Evolutionary conservation across 2,797 vertebrate species (phyloP).

Genomic region (Peromyscus aztecus): DNA sequence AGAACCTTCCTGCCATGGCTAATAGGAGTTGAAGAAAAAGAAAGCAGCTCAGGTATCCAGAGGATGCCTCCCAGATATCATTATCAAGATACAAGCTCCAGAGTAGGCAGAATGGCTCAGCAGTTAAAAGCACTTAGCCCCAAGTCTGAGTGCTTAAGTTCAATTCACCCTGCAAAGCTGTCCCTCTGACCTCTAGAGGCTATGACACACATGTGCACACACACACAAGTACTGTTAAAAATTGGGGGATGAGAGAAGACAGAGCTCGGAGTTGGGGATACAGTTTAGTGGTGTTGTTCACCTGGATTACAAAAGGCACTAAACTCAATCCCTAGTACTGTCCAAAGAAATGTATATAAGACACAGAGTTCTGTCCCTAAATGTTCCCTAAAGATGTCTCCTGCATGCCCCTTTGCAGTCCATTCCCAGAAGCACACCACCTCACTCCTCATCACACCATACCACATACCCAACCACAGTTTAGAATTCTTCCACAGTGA

Average conservation of each 20-base stretch:
- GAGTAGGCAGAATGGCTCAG: neutral
- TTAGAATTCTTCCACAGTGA: neutral
- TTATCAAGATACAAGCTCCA: neutral
- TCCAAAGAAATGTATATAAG: neutral
- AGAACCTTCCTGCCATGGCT: neutral
- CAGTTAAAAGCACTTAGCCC: neutral
- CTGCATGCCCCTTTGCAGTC: neutral
- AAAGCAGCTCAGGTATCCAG: neutral
- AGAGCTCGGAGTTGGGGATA: neutral
- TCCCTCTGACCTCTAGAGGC: neutral
- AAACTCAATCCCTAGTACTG: neutral
- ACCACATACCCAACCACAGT: neutral
- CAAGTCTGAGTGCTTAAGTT: neutral
- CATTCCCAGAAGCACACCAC: neutral
- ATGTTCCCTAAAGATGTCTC: neutral
- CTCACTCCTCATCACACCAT: neutral
- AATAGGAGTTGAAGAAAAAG: too few species aligned
- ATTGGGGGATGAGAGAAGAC: neutral
- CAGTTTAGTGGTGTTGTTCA: neutral
- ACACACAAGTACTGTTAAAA: neutral
- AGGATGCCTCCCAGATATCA: neutral
- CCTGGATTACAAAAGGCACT: too few species aligned
- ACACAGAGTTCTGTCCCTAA: neutral
- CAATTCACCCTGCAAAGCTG: neutral
- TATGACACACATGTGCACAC: neutral